These are phyloP conservation scores for Apamea sordens DNA, from an alignment of 2,888 invertebrate genomes.

Conservation along the genomic window DNA sequence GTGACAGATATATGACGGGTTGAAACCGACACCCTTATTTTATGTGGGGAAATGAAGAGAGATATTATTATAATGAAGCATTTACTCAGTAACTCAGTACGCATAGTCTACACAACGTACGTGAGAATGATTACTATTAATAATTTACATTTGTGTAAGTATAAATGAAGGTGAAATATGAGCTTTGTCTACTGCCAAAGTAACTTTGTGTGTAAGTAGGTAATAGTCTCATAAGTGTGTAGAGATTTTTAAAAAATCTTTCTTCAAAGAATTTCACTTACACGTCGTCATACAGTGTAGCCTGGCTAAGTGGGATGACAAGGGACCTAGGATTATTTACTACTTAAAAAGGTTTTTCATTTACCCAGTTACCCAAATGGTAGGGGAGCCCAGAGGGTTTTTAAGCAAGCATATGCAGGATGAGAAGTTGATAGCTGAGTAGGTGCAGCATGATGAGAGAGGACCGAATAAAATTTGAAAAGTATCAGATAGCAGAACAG, in stretches of 20 bases:
- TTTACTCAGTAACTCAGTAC: slow-evolving; percentile 14
- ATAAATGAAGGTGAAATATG: slow-evolving; percentile 9
- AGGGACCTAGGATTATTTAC: neutral
- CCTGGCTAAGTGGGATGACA: neutral
- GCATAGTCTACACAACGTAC: slow-evolving; percentile 14
- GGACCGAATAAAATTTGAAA: no score
- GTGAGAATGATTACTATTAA: slow-evolving; percentile 24
- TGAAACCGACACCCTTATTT: slow-evolving; percentile 32
- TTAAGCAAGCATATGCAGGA: no score
- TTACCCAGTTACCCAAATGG: neutral
- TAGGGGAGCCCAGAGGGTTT: no score
- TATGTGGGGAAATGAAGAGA: slow-evolving; percentile 1
- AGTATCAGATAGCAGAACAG: no score
- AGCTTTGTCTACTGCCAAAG: neutral
- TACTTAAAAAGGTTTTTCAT: neutral
- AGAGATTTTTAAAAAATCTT: neutral
- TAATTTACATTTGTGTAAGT: slow-evolving; percentile 15
- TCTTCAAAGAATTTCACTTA: neutral
- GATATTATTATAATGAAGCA: slow-evolving; percentile 25
- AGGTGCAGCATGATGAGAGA: no score
- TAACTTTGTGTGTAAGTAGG: slow-evolving; percentile 3
- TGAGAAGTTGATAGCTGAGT: no score
- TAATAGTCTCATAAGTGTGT: neutral
- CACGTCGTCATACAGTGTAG: neutral
- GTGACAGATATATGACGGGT: slow-evolving; percentile 25